phyloP scores from a whole-genome alignment of 1,140 invertebrate genomes.

The Neelides sp. region DNA sequence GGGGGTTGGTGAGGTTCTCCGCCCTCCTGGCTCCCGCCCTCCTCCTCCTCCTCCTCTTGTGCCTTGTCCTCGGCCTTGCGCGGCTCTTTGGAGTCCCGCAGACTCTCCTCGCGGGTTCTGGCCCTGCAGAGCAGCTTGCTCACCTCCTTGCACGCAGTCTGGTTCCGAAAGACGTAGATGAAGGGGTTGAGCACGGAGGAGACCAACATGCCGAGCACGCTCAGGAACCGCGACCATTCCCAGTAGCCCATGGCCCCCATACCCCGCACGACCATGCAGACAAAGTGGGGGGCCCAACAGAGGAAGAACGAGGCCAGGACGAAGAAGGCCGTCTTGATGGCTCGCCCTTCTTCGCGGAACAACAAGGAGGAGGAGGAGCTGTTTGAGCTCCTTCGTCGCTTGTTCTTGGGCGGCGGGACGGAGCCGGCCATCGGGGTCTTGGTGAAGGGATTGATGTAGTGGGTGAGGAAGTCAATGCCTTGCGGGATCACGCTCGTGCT shows the following conservation, averaged over 20 bases:
- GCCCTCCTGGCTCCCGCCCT: not conserved
- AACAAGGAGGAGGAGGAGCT: slow-evolving; percentile 38
- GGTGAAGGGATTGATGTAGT: slow-evolving; percentile 30
- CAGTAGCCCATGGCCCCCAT: slow-evolving; percentile 16
- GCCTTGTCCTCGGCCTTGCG: not conserved
- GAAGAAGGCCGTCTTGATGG: slow-evolving; percentile 43
- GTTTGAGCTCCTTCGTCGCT: slow-evolving; percentile 34
- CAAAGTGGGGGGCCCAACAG: slow-evolving; percentile 45
- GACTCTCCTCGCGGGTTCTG: slow-evolving; percentile 5
- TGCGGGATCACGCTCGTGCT: slow-evolving; percentile 28
- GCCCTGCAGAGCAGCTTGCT: slow-evolving; percentile 33
- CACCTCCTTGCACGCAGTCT: slow-evolving; percentile 38
- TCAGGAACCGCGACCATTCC: slow-evolving; percentile 35
- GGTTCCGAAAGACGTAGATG: slow-evolving; percentile 46
- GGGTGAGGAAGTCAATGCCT: slow-evolving; percentile 31
- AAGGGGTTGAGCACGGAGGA: slow-evolving; percentile 41
- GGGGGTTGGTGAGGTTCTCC: not conserved
- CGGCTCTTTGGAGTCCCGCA: slow-evolving; percentile 9
- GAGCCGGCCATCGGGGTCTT: slow-evolving; percentile 31
- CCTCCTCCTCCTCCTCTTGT: not conserved
- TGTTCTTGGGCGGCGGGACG: slow-evolving; percentile 19
- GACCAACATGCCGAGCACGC: slow-evolving; percentile 30
- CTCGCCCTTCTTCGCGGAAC: slow-evolving; percentile 43
- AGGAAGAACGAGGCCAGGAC: slow-evolving; percentile 43
- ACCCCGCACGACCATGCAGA: slow-evolving; percentile 29